Conservation (phyloP, 1,140 invertebrate genomes). For the Harpegnathos saltator region DNA sequence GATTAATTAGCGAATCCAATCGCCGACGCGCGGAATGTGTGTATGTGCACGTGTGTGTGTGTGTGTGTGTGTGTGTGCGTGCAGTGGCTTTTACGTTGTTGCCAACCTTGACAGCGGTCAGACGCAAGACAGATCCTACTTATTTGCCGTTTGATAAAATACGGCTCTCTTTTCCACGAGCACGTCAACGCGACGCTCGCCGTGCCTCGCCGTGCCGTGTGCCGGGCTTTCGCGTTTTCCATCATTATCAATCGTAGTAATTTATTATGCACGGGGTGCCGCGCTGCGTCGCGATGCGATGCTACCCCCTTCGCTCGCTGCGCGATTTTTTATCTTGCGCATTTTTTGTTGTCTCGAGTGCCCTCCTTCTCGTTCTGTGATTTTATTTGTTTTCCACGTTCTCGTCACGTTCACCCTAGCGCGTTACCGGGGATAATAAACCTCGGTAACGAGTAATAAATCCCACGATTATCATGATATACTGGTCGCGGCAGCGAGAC, state of each 20-base stretch:
- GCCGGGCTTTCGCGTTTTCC: conserved; percentile 27
- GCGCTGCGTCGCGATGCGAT: neutral
- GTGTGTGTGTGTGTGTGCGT: no score
- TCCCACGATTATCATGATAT: conserved; percentile 70
- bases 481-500: conserved; percentile 52
- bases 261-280: conserved; percentile 22
- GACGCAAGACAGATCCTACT: conserved; percentile 45
- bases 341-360: conserved; percentile 27
- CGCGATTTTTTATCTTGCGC: neutral
- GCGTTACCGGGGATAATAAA: conserved; percentile 56
- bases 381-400: conserved; percentile 54
- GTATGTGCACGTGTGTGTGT: no score
- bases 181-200: neutral
- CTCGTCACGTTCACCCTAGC: conserved; percentile 55
- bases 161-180: conserved; percentile 17
- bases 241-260: conserved; percentile 48
- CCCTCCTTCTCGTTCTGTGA: conserved; percentile 37
- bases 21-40: conserved; percentile 60
- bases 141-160: conserved; percentile 36
- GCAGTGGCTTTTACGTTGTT: conserved; percentile 45
- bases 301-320: no score
- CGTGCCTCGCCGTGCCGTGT: neutral
- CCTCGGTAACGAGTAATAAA: conserved; percentile 65
- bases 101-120: conserved; percentile 35
- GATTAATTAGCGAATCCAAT: conserved; percentile 77